Base-by-base conservation (phyloP, 2,113 vertebrate genomes). In the Copsychus sechellarum region DNA sequence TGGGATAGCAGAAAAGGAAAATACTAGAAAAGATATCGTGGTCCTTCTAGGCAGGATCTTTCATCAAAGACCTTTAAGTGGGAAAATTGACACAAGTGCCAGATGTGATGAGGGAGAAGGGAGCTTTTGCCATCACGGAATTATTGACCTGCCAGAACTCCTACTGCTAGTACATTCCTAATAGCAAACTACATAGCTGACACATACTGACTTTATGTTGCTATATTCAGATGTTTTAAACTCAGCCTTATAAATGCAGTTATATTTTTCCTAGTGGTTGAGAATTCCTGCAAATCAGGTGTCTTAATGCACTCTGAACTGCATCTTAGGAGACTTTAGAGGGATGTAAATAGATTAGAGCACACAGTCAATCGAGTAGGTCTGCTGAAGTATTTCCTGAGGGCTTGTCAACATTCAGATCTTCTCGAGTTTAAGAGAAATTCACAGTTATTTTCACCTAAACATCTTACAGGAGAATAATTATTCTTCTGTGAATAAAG, bases 121-220 rank as follows among this genome's bases (percentile, higher is more conserved):
- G 9, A 11, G 22, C 17, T 56, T 66, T 22, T 45, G n/a, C 16
- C 7, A 14, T 9, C 36, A 36, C 0, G 0, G 36, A 34, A 56
- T 1, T 2, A 21, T 8, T 34, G 34, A 26, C 9, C 34, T 3
- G 1, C n/a, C 23, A 13, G 21, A 60, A 3, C 7, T 82, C 29
- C 34, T 60, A 17, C 45, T 65, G 58, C 13, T 60, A 5, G 12
- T 48, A 28, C 25, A 14, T 54, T 57, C 25, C 8, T 36, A 24
- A 29, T 2, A 38, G 7, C 0, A 5, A 76, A 50, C 5, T 53
- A 15, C 8, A 6, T 1, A 28, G 7, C 15, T 90, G 42, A 29
- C 42, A 56, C 12, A 34, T 66, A 26, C 50, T 64, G 53, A 67
- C 31, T 17, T 65, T 43, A 17, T 14, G 11, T 12, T 42, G 20